These are phyloP conservation scores for Drosophila fungiperda DNA, from an alignment of 2,888 invertebrate species.

Conservation along the genomic window DNA sequence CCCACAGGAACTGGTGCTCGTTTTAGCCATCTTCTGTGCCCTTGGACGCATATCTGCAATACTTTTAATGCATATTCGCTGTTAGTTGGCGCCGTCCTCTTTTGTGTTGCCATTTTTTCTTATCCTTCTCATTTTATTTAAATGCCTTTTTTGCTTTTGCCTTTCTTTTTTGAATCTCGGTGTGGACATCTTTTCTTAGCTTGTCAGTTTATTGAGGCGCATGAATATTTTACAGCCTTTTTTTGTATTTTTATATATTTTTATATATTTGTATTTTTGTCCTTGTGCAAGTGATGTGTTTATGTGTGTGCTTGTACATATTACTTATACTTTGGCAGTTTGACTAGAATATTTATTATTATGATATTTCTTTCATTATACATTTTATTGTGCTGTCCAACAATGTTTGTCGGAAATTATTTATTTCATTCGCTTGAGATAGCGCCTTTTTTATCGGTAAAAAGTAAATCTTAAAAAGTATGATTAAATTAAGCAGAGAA, in stretches of 20 bases:
- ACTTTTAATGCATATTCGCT: slow-evolving; percentile 77
- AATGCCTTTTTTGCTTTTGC: slow-evolving; percentile 49
- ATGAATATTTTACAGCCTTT: slow-evolving; percentile 73
- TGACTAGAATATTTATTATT: slow-evolving; percentile 54
- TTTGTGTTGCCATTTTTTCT: slow-evolving; percentile 40
- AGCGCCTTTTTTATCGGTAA: slow-evolving; percentile 23
- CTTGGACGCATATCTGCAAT: slow-evolving; percentile 42
- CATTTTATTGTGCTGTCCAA: slow-evolving; percentile 60
- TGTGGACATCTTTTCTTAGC: slow-evolving; percentile 67
- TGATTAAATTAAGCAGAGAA: neutral
- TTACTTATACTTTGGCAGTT: slow-evolving; percentile 39
- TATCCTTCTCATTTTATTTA: slow-evolving; percentile 46
- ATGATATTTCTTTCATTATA: slow-evolving; percentile 50
- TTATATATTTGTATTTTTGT: slow-evolving; percentile 2
- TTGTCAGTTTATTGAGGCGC: slow-evolving; percentile 75
- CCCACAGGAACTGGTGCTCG: neutral
- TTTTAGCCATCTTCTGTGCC: slow-evolving; percentile 5
- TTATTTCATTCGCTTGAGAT: slow-evolving; percentile 40
- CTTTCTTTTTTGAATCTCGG: slow-evolving; percentile 35
- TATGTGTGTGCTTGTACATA: slow-evolving; percentile 19
- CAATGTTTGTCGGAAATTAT: slow-evolving; percentile 42
- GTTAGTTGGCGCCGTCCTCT: slow-evolving; percentile 53
- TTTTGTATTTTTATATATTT: slow-evolving; percentile 23
- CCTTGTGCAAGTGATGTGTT: slow-evolving; percentile 16
- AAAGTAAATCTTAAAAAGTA: slow-evolving; percentile 15